Conservation (phyloP, 2,888 invertebrate genomes). For the Cepaea hortensis region DNA sequence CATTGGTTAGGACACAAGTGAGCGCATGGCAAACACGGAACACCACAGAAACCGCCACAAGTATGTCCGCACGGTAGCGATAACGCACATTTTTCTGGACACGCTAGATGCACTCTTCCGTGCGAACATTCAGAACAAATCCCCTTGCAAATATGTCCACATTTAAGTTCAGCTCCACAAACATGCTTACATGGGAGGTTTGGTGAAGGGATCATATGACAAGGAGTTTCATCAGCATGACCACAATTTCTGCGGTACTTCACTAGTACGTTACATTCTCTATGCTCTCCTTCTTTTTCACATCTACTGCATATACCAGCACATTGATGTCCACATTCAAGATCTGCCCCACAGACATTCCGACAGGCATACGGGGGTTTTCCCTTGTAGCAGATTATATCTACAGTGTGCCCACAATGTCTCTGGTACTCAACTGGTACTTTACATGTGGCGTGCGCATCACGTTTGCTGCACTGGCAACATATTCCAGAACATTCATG, state of each 20-base stretch:
- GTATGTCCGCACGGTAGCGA: too few relatives aligned
- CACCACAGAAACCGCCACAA: too few relatives aligned
- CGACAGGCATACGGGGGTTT: slow-evolving; percentile 25
- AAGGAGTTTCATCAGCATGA: too few relatives aligned
- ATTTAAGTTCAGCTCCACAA: slow-evolving; percentile 3
- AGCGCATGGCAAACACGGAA: slow-evolving; percentile 23
- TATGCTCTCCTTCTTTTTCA: too few relatives aligned
- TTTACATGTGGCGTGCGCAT: slow-evolving; percentile 4
- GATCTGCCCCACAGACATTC: slow-evolving; percentile 25
- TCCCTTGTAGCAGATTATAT: slow-evolving; percentile 19
- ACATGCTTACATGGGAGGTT: too few relatives aligned
- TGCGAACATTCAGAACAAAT: background rate
- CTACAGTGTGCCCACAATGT: slow-evolving; percentile 36
- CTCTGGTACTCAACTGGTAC: slow-evolving; percentile 20
- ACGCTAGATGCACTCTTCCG: slow-evolving; percentile 40
- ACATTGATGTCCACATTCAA: too few relatives aligned
- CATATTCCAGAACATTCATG: slow-evolving; percentile 21
- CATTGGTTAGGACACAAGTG: slow-evolving; percentile 26
- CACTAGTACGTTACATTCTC: too few relatives aligned
- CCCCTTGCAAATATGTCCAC: slow-evolving; percentile 45
- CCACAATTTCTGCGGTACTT: too few relatives aligned
- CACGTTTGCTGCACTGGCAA: slow-evolving; percentile 20
- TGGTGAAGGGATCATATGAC: too few relatives aligned
- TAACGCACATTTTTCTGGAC: background rate
- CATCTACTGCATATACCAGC: too few relatives aligned